Base-by-base conservation (phyloP, 35 echinoderm and acorn worm genomes). In the Chiridota heheva region DNA sequence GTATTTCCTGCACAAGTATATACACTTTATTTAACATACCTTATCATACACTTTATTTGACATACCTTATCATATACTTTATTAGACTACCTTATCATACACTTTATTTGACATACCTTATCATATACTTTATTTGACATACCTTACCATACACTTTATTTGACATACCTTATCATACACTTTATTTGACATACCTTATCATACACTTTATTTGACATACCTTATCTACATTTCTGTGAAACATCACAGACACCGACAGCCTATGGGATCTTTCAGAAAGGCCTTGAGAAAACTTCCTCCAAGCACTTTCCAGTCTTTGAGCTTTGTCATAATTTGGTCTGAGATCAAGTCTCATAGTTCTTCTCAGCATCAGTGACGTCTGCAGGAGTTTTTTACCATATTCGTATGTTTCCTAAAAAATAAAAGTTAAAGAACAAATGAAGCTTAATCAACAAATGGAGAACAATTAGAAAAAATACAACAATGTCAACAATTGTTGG, bases 211-310 rank as follows among this genome's bases (percentile, higher is more conserved):
- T n/a, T n/a, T n/a, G n/a, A 60, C 58, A 31, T 84, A 97, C 93
- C 73, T 78, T 84, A 34, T 97, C 93, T 57, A 89, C 78, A 85
- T 91, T 97, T 77, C 71, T 72, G 55, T 91, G 89, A 57, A 97
- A 97, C 84, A 91, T 88, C 57, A 81, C 78, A 1, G 93, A 97
- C 40, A 97, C 93, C n/a, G 93, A 91, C 17, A 97, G 79, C 42
- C 93, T 87, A 25, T 88, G 91, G 0, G 93, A 51, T 47, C 88
- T 83, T 58, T 97, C 93, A 13, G 41, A 78, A 30, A 91, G 38
- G 28, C 57, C 88, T 51, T 91, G 84, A 70, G 78, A 82, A 69
- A 97, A 97, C 70, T 78, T 69, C 36, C 73, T 87, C 93, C 93
- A 97, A 20, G 93, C 93, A 43, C 58, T 63, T 58, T 91, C 88